Percentiles rank a stretch among this genome's conserved stretches.
phyloP scores from a whole-genome alignment of 2,113 vertebrate genomes.

The crab-eating macaque (Macaca fascicularis) region T2T-MFA8v1.1 NC_088395.1:120075001-120075500 shows the following conservation, averaged over 20 bases:
- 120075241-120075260: neutral
- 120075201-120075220: neutral
- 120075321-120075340: neutral
- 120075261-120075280: neutral
- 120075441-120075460: neutral
- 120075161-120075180: neutral
- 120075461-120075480: constrained; percentile 15
- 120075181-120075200: neutral
- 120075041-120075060: neutral
- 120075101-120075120: neutral
- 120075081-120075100: neutral
- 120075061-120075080: neutral
- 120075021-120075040: neutral
- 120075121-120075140: neutral
- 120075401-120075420: neutral
- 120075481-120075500: neutral
- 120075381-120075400: neutral
- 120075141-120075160: neutral
- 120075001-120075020: neutral
- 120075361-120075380: neutral
- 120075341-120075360: constrained; percentile 3
- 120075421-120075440: neutral
- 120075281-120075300: neutral
- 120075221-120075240: neutral
- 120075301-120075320: neutral